Percentiles rank a stretch among this genome's conserved stretches.
Evolutionary conservation across 2,888 invertebrate species (phyloP).

Genomic region (Melangyna quadrimaculata): DNA sequence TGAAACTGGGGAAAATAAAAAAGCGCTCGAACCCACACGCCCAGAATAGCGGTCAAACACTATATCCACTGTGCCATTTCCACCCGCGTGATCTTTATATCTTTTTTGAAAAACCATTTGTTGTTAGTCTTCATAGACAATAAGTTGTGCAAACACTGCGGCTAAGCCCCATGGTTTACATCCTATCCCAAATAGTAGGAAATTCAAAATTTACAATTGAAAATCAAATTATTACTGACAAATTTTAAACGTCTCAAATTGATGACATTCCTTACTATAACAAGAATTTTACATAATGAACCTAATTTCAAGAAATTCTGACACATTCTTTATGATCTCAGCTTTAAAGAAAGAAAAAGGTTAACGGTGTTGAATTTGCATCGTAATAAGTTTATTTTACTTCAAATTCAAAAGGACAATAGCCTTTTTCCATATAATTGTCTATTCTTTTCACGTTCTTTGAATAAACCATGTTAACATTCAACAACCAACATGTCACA

Average conservation of each 20-base stretch:
- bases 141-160: too few relatives aligned
- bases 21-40: too few relatives aligned
- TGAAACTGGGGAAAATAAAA: too few relatives aligned
- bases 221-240: too few relatives aligned
- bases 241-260: not conserved
- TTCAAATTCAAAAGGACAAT: slow-evolving; percentile 16
- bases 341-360: not conserved
- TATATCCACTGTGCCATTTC: too few relatives aligned
- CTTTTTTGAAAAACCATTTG: too few relatives aligned
- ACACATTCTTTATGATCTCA: not conserved
- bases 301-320: not conserved
- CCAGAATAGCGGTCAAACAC: too few relatives aligned
- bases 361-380: slow-evolving; percentile 21
- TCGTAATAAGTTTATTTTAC: not conserved
- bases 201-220: too few relatives aligned
- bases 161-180: too few relatives aligned
- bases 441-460: slow-evolving; percentile 26
- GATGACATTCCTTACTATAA: not conserved
- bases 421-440: slow-evolving; percentile 24
- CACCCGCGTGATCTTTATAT: too few relatives aligned
- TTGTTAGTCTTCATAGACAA: too few relatives aligned
- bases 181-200: too few relatives aligned
- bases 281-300: not conserved
- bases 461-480: slow-evolving; percentile 24
- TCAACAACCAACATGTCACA: slow-evolving; percentile 12